Evolutionary conservation across 2,113 vertebrate species (phyloP).

Genomic region (Ammodytes marinus): DNA sequence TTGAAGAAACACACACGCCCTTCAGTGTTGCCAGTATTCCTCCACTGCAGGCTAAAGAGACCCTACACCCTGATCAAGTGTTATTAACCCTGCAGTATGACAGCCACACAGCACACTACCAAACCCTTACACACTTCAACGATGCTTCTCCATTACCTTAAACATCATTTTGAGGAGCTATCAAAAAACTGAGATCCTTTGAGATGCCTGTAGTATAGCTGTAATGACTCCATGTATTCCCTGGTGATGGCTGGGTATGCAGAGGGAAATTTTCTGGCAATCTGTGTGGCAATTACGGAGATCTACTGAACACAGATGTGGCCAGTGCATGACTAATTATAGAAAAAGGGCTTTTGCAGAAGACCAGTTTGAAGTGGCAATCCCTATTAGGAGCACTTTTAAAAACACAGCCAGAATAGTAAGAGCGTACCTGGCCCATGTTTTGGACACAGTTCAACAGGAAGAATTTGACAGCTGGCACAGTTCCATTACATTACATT

Average conservation of each 20-base stretch:
- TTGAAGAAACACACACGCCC: background rate
- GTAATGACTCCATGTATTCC: background rate
- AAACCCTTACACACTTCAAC: slow-evolving; percentile 7
- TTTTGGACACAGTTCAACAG: slow-evolving; percentile 16
- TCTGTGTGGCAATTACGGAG: slow-evolving; percentile 47
- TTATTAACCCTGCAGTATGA: background rate
- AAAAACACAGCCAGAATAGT: background rate
- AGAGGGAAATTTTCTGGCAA: slow-evolving; percentile 33
- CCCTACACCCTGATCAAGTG: background rate
- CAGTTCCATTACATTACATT: background rate
- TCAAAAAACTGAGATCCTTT: slow-evolving; percentile 1
- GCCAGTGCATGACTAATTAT: slow-evolving; percentile 11
- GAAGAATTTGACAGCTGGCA: slow-evolving; percentile 1
- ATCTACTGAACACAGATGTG: slow-evolving; percentile 21
- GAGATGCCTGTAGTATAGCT: background rate
- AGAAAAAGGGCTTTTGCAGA: background rate
- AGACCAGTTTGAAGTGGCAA: background rate
- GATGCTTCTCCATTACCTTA: background rate
- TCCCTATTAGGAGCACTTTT: background rate
- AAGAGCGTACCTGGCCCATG: background rate
- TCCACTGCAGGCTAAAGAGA: background rate
- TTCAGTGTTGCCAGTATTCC: background rate
- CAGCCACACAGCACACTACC: background rate
- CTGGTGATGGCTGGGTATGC: background rate
- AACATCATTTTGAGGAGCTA: background rate